Evolutionary conservation across 1,140 invertebrate species (phyloP).

Genomic region (Muscidifurax raptorellus): DNA sequence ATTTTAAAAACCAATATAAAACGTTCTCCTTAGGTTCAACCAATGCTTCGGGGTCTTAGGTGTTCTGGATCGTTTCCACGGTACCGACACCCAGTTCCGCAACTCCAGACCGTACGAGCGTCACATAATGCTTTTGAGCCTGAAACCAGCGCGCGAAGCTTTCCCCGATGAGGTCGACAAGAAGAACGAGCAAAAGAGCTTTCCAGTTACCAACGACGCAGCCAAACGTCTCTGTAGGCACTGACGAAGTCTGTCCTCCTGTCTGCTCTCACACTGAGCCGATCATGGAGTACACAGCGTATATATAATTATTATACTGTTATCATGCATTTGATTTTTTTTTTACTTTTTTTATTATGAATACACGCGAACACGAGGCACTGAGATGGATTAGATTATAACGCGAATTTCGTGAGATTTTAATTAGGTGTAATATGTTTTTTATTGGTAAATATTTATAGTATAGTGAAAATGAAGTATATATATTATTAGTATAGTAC

Average conservation of each 20-base stretch:
- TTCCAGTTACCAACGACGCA: background rate
- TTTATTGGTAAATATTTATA: too few relatives aligned
- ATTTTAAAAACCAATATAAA: background rate
- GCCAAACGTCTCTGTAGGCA: conserved; percentile 28
- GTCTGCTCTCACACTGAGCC: background rate
- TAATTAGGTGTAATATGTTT: too few relatives aligned
- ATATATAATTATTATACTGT: background rate
- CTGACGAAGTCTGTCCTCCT: conserved; percentile 17
- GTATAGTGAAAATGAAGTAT: background rate
- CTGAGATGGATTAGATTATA: too few relatives aligned
- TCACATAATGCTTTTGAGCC: conserved; percentile 88
- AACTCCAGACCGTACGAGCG: conserved; percentile 83
- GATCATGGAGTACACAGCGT: background rate
- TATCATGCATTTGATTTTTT: background rate
- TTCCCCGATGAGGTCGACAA: conserved; percentile 80
- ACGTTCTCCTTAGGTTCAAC: conserved; percentile 80
- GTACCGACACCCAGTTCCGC: conserved; percentile 88
- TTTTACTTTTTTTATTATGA: background rate
- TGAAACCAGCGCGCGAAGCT: conserved; percentile 84
- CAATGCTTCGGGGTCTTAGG: conserved; percentile 92
- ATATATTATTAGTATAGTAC: too few relatives aligned
- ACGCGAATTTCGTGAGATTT: background rate
- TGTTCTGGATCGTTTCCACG: conserved; percentile 89
- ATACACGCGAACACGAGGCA: background rate
- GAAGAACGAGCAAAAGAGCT: background rate